Evolutionary conservation across 2,888 invertebrate species (phyloP), one percentile per base, ranked within the genome.

Genomic region (Aquatica leii): DNA sequence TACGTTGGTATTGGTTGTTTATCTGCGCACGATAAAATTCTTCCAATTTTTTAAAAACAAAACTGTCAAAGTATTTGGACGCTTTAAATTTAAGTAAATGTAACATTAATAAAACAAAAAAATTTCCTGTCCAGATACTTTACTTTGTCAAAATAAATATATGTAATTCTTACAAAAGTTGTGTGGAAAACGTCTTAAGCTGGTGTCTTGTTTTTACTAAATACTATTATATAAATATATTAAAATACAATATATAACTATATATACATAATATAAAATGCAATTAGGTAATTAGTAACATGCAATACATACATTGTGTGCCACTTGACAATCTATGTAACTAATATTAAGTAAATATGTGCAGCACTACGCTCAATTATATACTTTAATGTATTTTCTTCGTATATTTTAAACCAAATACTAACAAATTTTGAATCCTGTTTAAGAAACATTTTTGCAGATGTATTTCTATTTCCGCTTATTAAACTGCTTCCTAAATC

Each of bases 291-390:
- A 14, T 48, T 60, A 41, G 60, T 62, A 48, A 50, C 50, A 62
- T 66, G 59, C 62, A 66, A 62, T 62, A 59, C 59, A 53, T 56
- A 57, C 43, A 65, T 64, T 68, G 56, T 68, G 57, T 67, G 65
- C 67, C 62, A 70, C 65, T 69, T 69, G 70, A 70, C 70, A 69
- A 69, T 70, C 70, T 68, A 63, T 69, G 64, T 70, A 68, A 24
- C 65, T 50, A 69, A 59, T 52, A 56, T 50, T 51, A 60, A 56
- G 51, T 55, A 40, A 64, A 57, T 56, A 57, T 52, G 60, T 65
- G 51, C 54, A 55, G 48, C 24, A 59, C 37, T 61, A 57, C 65
- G 65, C 61, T 60, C 61, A 65, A 60, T 18, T 24, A 18, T 20
- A 9, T 20, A 46, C 14, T 2, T 43, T 37, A 37, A 5, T 41